Conservation (phyloP, 1,140 invertebrate genomes). For the Lamellibrachia luymesi region DNA sequence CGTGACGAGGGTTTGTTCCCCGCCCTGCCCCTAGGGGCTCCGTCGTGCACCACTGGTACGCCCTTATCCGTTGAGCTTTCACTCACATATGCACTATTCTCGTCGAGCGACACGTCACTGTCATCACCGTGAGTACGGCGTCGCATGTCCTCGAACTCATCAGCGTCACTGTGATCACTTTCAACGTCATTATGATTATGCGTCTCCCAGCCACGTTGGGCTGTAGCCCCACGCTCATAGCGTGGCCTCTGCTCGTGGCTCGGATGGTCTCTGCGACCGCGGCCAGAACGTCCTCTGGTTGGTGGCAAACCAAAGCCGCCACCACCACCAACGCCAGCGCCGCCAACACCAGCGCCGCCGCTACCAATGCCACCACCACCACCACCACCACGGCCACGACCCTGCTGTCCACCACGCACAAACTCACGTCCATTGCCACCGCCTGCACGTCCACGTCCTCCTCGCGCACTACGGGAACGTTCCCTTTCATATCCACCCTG, state of each 20-base stretch:
- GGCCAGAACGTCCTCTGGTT: neutral
- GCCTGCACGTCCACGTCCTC: constrained; percentile 36
- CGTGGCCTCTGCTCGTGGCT: neutral
- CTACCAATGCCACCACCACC: constrained; percentile 17
- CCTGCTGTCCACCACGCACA: constrained; percentile 37
- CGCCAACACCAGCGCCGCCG: constrained; percentile 27
- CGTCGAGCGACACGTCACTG: constrained; percentile 16
- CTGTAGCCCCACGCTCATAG: neutral
- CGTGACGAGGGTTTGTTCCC: neutral
- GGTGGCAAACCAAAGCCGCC: neutral
- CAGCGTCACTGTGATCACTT: constrained; percentile 39
- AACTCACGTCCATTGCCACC: constrained; percentile 41
- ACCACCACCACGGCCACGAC: constrained; percentile 31
- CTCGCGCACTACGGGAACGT: constrained; percentile 33
- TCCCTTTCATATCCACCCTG: constrained; percentile 23
- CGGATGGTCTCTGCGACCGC: neutral
- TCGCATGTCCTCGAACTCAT: constrained; percentile 38
- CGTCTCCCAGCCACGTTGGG: constrained; percentile 32
- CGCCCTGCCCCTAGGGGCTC: constrained; percentile 24
- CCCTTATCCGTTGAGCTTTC: constrained; percentile 15
- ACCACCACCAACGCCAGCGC: neutral
- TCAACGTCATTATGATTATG: constrained; percentile 31
- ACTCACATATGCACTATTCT: constrained; percentile 15
- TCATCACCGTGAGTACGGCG: constrained; percentile 31
- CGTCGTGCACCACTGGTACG: neutral